Conservation (phyloP, 2,888 invertebrate genomes). For the Caradrina clavipalpis region DNA sequence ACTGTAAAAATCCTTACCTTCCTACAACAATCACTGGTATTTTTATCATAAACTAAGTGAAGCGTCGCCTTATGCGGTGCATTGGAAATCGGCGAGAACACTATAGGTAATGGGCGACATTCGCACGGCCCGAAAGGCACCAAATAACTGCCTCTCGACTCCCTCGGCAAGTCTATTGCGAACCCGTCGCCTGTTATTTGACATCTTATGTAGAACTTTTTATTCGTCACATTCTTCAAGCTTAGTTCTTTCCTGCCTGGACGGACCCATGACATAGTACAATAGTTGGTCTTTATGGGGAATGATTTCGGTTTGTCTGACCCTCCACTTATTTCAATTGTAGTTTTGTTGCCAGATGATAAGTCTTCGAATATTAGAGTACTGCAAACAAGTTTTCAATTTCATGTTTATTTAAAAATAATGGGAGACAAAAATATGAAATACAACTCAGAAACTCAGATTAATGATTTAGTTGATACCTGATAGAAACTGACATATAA, state of each 20-base stretch:
- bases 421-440: background rate
- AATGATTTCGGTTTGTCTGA: constrained; percentile 77
- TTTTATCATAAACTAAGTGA: constrained; percentile 81
- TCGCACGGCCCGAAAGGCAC: constrained; percentile 80
- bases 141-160: constrained; percentile 76
- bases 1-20: constrained; percentile 71
- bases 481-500: too few relatives aligned
- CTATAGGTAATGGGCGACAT: constrained; percentile 77
- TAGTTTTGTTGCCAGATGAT: constrained; percentile 71
- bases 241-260: constrained; percentile 83
- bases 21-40: constrained; percentile 75
- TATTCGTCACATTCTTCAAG: constrained; percentile 80
- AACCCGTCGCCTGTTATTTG: constrained; percentile 85
- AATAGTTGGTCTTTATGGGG: constrained; percentile 83
- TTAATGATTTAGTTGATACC: too few relatives aligned
- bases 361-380: constrained; percentile 80
- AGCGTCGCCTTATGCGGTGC: constrained; percentile 77
- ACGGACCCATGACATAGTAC: constrained; percentile 81
- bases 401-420: background rate
- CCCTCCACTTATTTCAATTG: constrained; percentile 77
- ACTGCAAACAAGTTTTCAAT: constrained; percentile 74
- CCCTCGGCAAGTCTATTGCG: constrained; percentile 79
- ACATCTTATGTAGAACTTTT: constrained; percentile 80
- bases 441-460: too few relatives aligned
- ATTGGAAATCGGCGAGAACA: constrained; percentile 76